Conservation (phyloP, 1,140 invertebrate species). For the Cylas formicarius region DNA sequence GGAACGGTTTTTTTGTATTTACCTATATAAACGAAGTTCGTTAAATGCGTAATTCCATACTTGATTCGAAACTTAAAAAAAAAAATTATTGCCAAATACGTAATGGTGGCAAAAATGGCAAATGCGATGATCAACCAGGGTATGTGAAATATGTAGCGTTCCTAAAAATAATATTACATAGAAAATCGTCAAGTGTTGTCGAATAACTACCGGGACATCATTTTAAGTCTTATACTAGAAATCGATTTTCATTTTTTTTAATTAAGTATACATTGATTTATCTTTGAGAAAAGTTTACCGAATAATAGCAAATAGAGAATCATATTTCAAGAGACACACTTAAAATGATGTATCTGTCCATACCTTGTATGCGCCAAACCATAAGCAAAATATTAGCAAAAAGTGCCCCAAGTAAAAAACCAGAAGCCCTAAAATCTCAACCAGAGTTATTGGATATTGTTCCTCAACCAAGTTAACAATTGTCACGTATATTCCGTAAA, state of each 20-base stretch:
- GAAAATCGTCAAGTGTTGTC: too few relatives aligned
- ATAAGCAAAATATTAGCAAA: not conserved
- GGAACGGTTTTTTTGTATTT: not conserved
- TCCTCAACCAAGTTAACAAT: not conserved
- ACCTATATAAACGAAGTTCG: slow-evolving; percentile 1
- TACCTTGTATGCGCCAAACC: not conserved
- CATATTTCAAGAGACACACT: too few relatives aligned
- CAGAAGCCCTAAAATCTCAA: not conserved
- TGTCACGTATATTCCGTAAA: slow-evolving; percentile 1
- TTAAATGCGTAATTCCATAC: not conserved
- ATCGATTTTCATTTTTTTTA: too few relatives aligned
- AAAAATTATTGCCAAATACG: not conserved
- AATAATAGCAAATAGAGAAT: too few relatives aligned
- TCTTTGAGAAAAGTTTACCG: too few relatives aligned
- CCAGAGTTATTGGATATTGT: not conserved
- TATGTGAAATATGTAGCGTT: not conserved
- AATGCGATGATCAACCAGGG: not conserved
- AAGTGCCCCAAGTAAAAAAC: not conserved
- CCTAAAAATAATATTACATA: not conserved
- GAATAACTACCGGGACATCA: too few relatives aligned
- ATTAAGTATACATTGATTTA: too few relatives aligned
- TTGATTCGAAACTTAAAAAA: not conserved
- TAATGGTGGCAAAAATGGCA: not conserved
- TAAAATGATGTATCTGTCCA: not conserved
- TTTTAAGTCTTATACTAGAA: too few relatives aligned